Conservation (phyloP, 2,888 invertebrate species). For the Ectemnius lituratus region DNA sequence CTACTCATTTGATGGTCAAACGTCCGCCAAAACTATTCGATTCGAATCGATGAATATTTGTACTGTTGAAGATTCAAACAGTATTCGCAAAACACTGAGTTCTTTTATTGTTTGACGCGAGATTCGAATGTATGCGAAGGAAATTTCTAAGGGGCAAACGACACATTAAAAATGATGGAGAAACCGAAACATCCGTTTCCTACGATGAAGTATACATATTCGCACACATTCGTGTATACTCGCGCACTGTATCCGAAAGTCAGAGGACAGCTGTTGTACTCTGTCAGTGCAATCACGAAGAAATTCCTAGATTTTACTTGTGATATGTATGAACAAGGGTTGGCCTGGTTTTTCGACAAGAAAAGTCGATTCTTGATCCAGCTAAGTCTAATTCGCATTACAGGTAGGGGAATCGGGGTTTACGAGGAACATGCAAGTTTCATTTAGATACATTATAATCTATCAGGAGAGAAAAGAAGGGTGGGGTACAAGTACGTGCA, state of each 20-base stretch:
- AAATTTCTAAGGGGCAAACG: too few species aligned
- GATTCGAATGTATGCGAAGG: too few species aligned
- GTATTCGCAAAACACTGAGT: too few species aligned
- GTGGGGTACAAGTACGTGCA: too few species aligned
- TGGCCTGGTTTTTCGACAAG: not conserved
- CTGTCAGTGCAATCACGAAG: not conserved
- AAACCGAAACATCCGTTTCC: not conserved
- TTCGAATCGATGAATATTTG: not conserved
- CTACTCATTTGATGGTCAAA: not conserved
- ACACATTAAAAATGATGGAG: too few species aligned
- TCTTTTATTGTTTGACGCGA: too few species aligned
- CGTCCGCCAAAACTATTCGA: not conserved
- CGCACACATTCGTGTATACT: not conserved
- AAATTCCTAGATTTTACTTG: not conserved
- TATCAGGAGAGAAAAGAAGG: too few species aligned
- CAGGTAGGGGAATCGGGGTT: too few species aligned
- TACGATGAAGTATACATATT: not conserved
- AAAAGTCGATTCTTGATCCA: not conserved
- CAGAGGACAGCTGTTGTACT: not conserved
- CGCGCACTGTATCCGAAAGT: not conserved
- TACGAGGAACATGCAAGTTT: too few species aligned
- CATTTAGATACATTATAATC: too few species aligned
- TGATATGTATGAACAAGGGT: not conserved
- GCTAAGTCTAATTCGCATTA: not conserved
- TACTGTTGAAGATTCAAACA: too few species aligned